Percentiles rank a stretch among this genome's conserved stretches.
Conservation (phyloP, 2,797 vertebrate species). For the Leptatherina wallacei region DNA sequence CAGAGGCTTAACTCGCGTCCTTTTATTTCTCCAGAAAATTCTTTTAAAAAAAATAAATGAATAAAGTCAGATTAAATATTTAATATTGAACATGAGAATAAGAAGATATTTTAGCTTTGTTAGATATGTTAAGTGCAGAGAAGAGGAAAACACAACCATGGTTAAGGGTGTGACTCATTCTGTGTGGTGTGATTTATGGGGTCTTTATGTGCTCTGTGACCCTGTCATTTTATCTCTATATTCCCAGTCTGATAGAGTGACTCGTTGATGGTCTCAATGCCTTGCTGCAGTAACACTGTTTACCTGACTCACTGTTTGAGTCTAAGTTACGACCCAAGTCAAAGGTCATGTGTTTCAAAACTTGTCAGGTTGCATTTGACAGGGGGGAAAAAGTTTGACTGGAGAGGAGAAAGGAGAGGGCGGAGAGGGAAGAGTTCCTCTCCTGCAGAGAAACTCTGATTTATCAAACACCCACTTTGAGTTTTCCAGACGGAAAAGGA, state of each 20-base stretch:
- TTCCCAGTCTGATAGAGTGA: conserved; percentile 63
- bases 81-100: conserved; percentile 56
- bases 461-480: background rate
- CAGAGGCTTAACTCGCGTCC: conserved; percentile 69
- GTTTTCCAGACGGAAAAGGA: background rate
- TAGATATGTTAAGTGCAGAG: conserved; percentile 58
- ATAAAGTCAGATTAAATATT: conserved; percentile 73
- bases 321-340: conserved; percentile 57
- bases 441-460: background rate
- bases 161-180: conserved; percentile 45
- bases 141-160: conserved; percentile 15
- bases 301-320: conserved; percentile 28
- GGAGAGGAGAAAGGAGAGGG: background rate
- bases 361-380: conserved; percentile 30
- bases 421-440: background rate
- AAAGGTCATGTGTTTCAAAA: conserved; percentile 46
- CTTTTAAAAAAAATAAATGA: conserved; percentile 49
- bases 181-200: conserved; percentile 61
- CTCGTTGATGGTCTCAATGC: conserved; percentile 40
- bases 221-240: conserved; percentile 71
- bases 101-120: conserved; percentile 48
- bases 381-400: conserved; percentile 7
- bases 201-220: conserved; percentile 66
- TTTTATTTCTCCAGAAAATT: conserved; percentile 57
- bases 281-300: conserved; percentile 38